A percentile compares a stretch with the other conserved stretches of the same genome.
Conservation (phyloP, 1,140 invertebrate species). For the Penaeus japonicus region DNA sequence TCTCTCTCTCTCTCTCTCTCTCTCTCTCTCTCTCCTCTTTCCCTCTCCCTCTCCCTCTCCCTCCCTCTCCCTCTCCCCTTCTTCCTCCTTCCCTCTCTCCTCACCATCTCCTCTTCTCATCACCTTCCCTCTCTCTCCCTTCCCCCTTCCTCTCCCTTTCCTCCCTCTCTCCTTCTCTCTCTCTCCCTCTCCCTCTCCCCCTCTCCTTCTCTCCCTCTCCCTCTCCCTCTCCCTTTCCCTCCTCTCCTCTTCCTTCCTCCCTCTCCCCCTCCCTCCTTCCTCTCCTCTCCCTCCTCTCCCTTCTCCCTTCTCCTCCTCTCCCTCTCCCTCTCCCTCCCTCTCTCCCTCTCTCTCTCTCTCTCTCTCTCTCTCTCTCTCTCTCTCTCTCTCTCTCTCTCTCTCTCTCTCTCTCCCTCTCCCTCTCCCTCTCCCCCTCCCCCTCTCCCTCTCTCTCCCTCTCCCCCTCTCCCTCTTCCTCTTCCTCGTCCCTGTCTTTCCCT, state of each 20-base stretch:
- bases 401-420: slow-evolving; percentile 8
- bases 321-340: not conserved
- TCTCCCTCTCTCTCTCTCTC: not conserved
- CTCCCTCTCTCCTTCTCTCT: not conserved
- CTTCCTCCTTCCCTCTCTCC: slow-evolving; percentile 1
- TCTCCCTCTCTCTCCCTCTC: not conserved
- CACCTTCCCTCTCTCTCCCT: too few species aligned
- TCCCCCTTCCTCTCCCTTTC: not conserved
- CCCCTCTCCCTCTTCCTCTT: not conserved
- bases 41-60: not conserved
- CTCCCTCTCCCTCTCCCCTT: not conserved
- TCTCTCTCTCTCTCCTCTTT: not conserved
- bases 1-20: slow-evolving; percentile 7
- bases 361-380: not conserved
- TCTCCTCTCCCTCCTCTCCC: not conserved
- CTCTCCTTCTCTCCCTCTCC: slow-evolving; percentile 8
- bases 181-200: not conserved
- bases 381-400: slow-evolving; percentile 16
- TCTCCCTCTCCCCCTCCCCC: too few species aligned
- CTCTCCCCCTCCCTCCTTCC: not conserved
- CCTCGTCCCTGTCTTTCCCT: not conserved
- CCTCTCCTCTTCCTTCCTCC: too few species aligned
- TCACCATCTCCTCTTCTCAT: not conserved
- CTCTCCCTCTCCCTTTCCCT: slow-evolving; percentile 11
- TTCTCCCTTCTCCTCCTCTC: slow-evolving; percentile 12